Evolutionary conservation across 2,888 invertebrate species (phyloP).

Genomic region (Andrena chrysosceles): DNA sequence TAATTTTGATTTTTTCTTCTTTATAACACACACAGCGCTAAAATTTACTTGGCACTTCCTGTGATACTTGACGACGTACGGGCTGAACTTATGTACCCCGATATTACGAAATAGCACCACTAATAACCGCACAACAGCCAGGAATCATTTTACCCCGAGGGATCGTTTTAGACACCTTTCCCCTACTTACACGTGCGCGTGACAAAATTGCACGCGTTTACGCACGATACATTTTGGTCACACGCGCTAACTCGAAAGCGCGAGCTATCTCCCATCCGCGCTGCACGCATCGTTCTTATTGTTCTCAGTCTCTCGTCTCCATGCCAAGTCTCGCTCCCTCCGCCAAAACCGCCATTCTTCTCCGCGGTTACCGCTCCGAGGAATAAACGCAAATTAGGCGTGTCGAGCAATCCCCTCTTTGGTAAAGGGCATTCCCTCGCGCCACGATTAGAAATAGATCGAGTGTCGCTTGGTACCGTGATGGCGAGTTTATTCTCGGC

Average conservation of each 20-base stretch:
- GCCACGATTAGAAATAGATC: constrained; percentile 62
- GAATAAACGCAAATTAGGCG: constrained; percentile 69
- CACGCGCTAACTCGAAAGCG: constrained; percentile 17
- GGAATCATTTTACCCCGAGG: no score
- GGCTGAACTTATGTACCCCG: no score
- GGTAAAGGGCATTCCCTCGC: constrained; percentile 43
- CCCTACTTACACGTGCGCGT: background rate
- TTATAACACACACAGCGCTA: no score
- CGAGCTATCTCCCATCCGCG: constrained; percentile 20
- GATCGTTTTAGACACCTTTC: no score
- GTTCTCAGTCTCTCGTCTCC: constrained; percentile 38
- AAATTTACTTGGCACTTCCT: no score
- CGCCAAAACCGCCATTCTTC: constrained; percentile 52
- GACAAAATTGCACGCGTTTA: constrained; percentile 24
- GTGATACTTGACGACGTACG: no score
- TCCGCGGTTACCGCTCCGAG: constrained; percentile 35
- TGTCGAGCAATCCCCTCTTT: constrained; percentile 54
- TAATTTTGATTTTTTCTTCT: no score
- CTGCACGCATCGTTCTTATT: constrained; percentile 43
- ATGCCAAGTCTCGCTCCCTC: constrained; percentile 56
- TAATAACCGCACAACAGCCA: no score
- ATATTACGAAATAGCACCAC: no score
- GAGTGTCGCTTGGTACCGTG: constrained; percentile 15
- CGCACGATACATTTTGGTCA: constrained; percentile 41
- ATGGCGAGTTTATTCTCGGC: constrained; percentile 29